Base-by-base conservation (phyloP, 2,888 invertebrate species). In the Sipha maydis region DNA sequence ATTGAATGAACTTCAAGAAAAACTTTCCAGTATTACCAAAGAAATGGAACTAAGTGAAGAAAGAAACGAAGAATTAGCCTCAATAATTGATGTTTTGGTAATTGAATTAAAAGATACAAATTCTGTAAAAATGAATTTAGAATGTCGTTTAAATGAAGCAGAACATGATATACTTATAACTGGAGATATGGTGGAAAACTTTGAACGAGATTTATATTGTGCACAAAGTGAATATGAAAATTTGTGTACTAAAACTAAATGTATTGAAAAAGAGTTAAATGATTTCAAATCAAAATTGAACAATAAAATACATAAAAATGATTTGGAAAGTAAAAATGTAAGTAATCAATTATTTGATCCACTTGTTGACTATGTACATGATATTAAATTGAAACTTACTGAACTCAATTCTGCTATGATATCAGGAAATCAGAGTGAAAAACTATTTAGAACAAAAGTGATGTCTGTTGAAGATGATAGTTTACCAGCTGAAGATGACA, bases 391-490 rank as follows among this genome's bases (percentile, higher is more conserved):
- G 41, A 88, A 82, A 82, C 88, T 88, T 3, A 88, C 88, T 38
- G 88, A 88, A 67, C 80, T 88, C 11, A 88, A 88, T 82, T 88
- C 88, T 75, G 82, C 88, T 11, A 82, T 88, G 67, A 88, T 88
- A 82, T 88, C 88, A 19, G 88, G 88, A 75, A 88, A 82, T 31
- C 28, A 34, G n/a, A 56, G 73, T 79, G 86, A 86, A 38, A 88
- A 88, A 79, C 28, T 48, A 5, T 82, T 88, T 7, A 80, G 88
- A 67, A 82, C 67, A 19, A 88, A 88, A 82, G n/a, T 80, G 34
- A 82, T 82, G 82, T 61, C 61, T 14, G 25, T n/a, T 17, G 86
- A 86, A 21, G 82, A 88, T n/a, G 75, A 82, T 88, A 67, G n/a
- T 75, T 38, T 61, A 61, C 28, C 75, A 75, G 28, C 61, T 17